Percentiles rank a stretch among this genome's conserved stretches.
Evolutionary conservation across 2,888 invertebrate species (phyloP).

Genomic region (Acleris holmiana): DNA sequence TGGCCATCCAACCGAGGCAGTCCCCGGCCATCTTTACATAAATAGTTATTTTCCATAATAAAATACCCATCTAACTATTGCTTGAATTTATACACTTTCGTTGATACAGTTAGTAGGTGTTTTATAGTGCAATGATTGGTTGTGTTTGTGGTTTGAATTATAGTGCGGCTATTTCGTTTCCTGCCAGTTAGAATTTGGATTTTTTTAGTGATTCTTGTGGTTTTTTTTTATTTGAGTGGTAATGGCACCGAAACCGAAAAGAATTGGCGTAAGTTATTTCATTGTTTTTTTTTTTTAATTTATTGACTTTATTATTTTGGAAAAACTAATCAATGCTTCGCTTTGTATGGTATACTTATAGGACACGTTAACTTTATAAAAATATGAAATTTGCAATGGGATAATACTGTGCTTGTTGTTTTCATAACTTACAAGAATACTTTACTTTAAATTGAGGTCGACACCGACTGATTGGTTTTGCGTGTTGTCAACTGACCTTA

Average conservation of each 20-base stretch:
- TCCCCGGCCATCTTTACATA: constrained; percentile 44
- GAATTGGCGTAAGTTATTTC: constrained; percentile 51
- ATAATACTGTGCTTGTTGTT: too few species aligned
- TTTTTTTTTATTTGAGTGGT: constrained; percentile 46
- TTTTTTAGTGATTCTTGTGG: constrained; percentile 68
- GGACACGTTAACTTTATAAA: too few species aligned
- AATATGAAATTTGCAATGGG: too few species aligned
- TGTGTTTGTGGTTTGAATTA: constrained; percentile 1
- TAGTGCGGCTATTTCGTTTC: background rate
- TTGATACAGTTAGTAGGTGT: background rate
- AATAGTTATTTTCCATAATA: constrained; percentile 20
- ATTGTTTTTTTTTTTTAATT: background rate
- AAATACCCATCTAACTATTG: constrained; percentile 2
- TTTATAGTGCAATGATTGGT: constrained; percentile 29
- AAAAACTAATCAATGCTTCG: too few species aligned
- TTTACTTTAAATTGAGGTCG: too few species aligned
- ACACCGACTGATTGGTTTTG: constrained; percentile 4
- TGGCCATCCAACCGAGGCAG: constrained; percentile 56
- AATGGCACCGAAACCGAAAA: constrained; percentile 64
- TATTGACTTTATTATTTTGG: background rate
- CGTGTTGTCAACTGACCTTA: constrained; percentile 19
- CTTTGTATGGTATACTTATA: too few species aligned
- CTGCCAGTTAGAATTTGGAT: constrained; percentile 53
- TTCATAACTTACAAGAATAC: too few species aligned
- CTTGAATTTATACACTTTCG: background rate